Evolutionary conservation across 2,888 invertebrate species (phyloP).

Genomic region (Agrilus biguttatus): DNA sequence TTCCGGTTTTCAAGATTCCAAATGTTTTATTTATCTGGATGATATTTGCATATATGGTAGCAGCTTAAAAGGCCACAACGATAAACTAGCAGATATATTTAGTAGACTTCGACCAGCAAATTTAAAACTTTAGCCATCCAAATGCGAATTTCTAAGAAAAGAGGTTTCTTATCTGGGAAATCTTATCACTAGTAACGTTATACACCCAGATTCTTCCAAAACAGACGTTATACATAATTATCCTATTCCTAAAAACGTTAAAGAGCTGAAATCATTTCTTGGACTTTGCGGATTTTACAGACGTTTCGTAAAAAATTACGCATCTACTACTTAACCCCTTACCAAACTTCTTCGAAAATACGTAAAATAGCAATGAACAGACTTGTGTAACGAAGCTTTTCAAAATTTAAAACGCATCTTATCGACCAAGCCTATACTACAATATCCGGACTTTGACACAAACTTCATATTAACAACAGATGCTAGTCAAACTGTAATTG

Average conservation of each 20-base stretch:
- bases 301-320: constrained; percentile 17
- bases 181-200: constrained; percentile 6
- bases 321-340: constrained; percentile 13
- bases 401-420: constrained; percentile 9
- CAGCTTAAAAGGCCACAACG: constrained; percentile 7
- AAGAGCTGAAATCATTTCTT: constrained; percentile 14
- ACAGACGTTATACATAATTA: no score
- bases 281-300: constrained; percentile 21
- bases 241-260: no score
- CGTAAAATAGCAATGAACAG: no score
- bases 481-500: constrained; percentile 10
- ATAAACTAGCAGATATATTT: constrained; percentile 7
- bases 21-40: constrained; percentile 8
- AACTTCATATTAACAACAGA: constrained; percentile 14
- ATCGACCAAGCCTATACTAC: constrained; percentile 9
- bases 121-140: constrained; percentile 10
- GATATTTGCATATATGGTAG: constrained; percentile 9
- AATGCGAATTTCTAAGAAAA: constrained; percentile 8
- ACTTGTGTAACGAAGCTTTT: constrained; percentile 4
- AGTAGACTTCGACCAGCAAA: constrained; percentile 7
- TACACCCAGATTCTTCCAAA: neutral
- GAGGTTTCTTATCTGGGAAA: constrained; percentile 9
- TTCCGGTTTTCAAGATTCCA: neutral
- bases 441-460: constrained; percentile 14
- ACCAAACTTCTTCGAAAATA: no score